Percentiles rank a stretch among this genome's conserved stretches.
These are phyloP conservation scores for Eupeodes luniger DNA, from an alignment of 2,888 invertebrate species.

Conservation along the genomic window DNA sequence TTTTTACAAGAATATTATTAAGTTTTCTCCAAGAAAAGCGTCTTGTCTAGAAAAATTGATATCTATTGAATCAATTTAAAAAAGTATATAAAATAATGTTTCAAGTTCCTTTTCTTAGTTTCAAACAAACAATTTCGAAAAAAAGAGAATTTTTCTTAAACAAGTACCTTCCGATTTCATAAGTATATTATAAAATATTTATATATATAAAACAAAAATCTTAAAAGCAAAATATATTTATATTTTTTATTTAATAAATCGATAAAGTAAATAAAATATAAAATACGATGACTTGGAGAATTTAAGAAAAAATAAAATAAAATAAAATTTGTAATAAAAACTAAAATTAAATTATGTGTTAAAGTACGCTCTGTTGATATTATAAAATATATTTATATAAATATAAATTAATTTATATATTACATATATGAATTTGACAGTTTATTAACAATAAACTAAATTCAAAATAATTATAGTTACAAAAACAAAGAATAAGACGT, in stretches of 20 bases:
- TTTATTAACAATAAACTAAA: slow-evolving; percentile 42
- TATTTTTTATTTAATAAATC: slow-evolving; percentile 46
- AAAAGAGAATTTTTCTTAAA: slow-evolving; percentile 53
- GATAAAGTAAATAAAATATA: not conserved
- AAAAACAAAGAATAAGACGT: slow-evolving; percentile 44
- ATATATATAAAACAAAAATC: not conserved
- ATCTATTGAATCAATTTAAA: slow-evolving; percentile 3
- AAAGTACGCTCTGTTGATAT: slow-evolving; percentile 63
- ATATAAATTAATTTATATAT: slow-evolving; percentile 51
- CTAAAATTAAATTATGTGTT: slow-evolving; percentile 43
- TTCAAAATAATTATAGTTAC: slow-evolving; percentile 41
- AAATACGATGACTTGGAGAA: slow-evolving; percentile 33
- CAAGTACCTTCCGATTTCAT: slow-evolving; percentile 73
- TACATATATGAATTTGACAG: slow-evolving; percentile 54
- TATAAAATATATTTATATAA: slow-evolving; percentile 43
- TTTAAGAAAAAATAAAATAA: slow-evolving; percentile 31
- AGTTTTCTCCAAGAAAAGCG: slow-evolving; percentile 13
- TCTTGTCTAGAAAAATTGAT: slow-evolving; percentile 10
- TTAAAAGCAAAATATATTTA: slow-evolving; percentile 31
- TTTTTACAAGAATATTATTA: slow-evolving; percentile 9
- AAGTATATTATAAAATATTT: slow-evolving; percentile 1
- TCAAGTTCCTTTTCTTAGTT: slow-evolving; percentile 64
- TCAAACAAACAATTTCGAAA: slow-evolving; percentile 23
- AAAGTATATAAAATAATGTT: slow-evolving; percentile 36
- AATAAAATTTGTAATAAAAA: slow-evolving; percentile 58